Evolutionary conservation across 1,140 invertebrate genomes (phyloP).

Genomic region (Steinernema khuongi): DNA sequence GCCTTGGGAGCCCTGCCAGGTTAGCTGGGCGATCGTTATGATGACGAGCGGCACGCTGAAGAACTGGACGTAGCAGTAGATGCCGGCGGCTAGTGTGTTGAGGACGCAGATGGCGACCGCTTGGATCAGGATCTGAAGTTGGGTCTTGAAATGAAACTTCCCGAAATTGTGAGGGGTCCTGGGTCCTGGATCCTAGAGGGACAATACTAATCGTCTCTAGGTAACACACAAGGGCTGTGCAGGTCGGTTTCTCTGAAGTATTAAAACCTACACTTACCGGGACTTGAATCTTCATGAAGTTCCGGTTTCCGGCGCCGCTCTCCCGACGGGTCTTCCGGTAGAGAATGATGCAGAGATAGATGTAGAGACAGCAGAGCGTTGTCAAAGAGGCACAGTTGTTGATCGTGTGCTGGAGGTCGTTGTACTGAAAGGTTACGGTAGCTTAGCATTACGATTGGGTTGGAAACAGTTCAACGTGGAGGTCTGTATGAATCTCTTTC

Average conservation of each 20-base stretch:
- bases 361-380: neutral
- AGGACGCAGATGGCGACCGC: neutral
- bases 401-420: neutral
- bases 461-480: too few relatives aligned
- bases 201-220: too few relatives aligned
- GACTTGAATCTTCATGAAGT: neutral
- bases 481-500: too few relatives aligned
- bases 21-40: neutral
- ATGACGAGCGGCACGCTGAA: neutral
- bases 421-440: neutral
- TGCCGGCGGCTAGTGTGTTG: neutral
- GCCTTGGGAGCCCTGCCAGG: conserved; percentile 6
- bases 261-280: too few relatives aligned
- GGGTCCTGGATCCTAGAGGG: too few relatives aligned
- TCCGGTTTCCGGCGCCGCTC: neutral
- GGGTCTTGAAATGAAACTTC: too few relatives aligned
- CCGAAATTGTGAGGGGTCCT: too few relatives aligned
- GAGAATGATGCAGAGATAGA: neutral
- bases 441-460: too few relatives aligned
- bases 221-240: too few relatives aligned
- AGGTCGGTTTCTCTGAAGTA: too few relatives aligned
- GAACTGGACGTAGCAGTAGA: conserved; percentile 1
- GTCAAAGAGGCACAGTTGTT: neutral
- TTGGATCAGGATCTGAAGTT: neutral
- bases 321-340: neutral